phyloP scores from a whole-genome alignment of 2,797 vertebrate genomes.

The Falco cherrug region DNA sequence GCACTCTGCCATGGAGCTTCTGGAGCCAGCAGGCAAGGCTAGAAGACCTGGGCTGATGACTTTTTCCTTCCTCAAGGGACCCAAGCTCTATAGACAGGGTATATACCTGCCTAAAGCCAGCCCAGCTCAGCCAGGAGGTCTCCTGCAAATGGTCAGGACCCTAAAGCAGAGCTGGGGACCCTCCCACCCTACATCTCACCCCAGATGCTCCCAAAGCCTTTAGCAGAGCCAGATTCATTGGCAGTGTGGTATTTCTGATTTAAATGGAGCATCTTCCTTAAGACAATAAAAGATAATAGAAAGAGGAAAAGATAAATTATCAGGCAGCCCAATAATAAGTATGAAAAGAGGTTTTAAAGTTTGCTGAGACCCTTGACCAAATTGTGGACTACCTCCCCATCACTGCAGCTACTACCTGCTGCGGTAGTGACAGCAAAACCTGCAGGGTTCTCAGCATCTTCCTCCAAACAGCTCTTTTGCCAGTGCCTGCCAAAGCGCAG shows the following conservation, averaged over 20 bases:
- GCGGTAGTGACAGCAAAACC: too few relatives aligned
- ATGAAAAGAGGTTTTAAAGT: not conserved
- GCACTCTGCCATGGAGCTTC: accelerated
- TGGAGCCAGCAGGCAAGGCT: not conserved
- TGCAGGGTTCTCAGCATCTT: not conserved
- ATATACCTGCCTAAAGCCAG: not conserved
- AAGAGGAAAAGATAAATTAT: not conserved
- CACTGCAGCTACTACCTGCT: not conserved
- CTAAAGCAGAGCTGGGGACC: not conserved
- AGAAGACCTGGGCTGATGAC: not conserved
- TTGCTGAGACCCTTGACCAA: not conserved
- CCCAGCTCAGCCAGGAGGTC: not conserved
- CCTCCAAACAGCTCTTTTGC: too few relatives aligned
- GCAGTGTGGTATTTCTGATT: not conserved
- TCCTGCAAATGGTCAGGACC: not conserved
- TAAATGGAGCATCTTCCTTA: not conserved
- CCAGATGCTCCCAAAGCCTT: not conserved
- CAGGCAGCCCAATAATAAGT: not conserved
- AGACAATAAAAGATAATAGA: not conserved
- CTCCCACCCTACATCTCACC: not conserved
- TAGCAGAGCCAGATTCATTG: not conserved
- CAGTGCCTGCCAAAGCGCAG: not conserved
- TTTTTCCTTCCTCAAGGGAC: not conserved
- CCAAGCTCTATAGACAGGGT: not conserved
- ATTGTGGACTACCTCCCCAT: not conserved